Conservation (phyloP, 2,113 vertebrate genomes). For the Colistium nudipinnis region DNA sequence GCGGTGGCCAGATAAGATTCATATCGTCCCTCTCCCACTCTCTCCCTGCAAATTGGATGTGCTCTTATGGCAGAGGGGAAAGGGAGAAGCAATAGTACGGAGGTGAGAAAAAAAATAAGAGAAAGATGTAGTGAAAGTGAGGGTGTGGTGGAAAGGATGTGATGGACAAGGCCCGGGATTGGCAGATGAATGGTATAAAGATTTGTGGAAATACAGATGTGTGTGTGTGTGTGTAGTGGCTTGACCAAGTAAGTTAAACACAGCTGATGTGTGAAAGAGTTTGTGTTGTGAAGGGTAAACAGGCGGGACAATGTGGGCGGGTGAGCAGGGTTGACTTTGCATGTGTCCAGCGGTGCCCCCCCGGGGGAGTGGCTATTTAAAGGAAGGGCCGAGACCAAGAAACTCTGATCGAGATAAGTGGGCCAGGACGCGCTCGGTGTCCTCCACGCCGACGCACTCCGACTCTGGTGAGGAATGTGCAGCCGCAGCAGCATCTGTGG, state of each 20-base stretch:
- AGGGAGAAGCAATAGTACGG: slow-evolving; percentile 3
- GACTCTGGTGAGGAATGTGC: slow-evolving; percentile 6
- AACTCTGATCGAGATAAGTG: slow-evolving; percentile 75
- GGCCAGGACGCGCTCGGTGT: slow-evolving; percentile 73
- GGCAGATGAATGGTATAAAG: slow-evolving; percentile 9
- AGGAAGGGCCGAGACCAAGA: slow-evolving; percentile 66
- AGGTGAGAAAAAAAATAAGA: too few species aligned
- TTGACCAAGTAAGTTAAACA: not conserved
- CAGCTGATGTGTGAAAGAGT: not conserved
- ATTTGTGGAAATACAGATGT: not conserved
- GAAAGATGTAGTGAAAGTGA: not conserved
- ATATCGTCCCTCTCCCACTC: slow-evolving; percentile 66
- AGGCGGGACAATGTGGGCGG: slow-evolving; percentile 48
- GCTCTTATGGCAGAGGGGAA: slow-evolving; percentile 45
- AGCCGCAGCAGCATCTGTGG: slow-evolving; percentile 11
- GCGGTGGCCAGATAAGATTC: slow-evolving; percentile 78
- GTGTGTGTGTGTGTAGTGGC: slow-evolving; percentile 8
- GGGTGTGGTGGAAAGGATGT: slow-evolving; percentile 55
- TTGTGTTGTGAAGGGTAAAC: slow-evolving; percentile 51
- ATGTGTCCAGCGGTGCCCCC: slow-evolving; percentile 62
- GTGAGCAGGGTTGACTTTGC: slow-evolving; percentile 73
- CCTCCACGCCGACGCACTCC: slow-evolving; percentile 45
- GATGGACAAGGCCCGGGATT: slow-evolving; percentile 44
- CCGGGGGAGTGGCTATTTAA: slow-evolving; percentile 79
- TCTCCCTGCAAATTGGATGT: slow-evolving; percentile 66